Conservation (phyloP, 2,888 invertebrate genomes). For the Cryptophagus acutangulus region DNA sequence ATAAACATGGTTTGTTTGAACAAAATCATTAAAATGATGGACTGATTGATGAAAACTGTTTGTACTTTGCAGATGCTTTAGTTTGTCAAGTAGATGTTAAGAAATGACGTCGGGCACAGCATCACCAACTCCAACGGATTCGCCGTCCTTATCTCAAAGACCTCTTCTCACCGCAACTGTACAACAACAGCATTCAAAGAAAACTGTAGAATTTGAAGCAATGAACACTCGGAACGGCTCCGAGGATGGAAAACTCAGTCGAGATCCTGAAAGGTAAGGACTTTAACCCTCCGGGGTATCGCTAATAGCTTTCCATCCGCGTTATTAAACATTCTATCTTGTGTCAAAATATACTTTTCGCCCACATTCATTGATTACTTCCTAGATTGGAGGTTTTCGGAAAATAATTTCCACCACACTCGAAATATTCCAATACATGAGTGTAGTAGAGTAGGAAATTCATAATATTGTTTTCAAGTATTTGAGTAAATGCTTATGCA, state of each 20-base stretch:
- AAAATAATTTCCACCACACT: too few relatives aligned
- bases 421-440: too few relatives aligned
- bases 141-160: conserved; percentile 38
- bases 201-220: conserved; percentile 36
- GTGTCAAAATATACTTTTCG: too few relatives aligned
- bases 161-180: conserved; percentile 32
- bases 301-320: too few relatives aligned
- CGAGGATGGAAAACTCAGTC: conserved; percentile 21
- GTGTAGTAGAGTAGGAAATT: too few relatives aligned
- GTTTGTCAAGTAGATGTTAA: neutral
- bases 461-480: too few relatives aligned
- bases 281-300: neutral
- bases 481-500: too few relatives aligned
- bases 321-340: too few relatives aligned
- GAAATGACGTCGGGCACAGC: conserved; percentile 40
- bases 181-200: conserved; percentile 21
- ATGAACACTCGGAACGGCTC: conserved; percentile 23
- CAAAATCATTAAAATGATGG: neutral
- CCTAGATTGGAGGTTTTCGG: too few relatives aligned
- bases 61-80: conserved; percentile 7
- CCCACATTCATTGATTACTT: too few relatives aligned
- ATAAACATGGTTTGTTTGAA: neutral
- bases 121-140: conserved; percentile 39
- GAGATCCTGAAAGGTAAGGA: conserved; percentile 34
- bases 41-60: neutral